Evolutionary conservation across 2,888 invertebrate genomes (phyloP), one percentile per base, ranked within the genome.

Genomic region (Microdon myrmicae): DNA sequence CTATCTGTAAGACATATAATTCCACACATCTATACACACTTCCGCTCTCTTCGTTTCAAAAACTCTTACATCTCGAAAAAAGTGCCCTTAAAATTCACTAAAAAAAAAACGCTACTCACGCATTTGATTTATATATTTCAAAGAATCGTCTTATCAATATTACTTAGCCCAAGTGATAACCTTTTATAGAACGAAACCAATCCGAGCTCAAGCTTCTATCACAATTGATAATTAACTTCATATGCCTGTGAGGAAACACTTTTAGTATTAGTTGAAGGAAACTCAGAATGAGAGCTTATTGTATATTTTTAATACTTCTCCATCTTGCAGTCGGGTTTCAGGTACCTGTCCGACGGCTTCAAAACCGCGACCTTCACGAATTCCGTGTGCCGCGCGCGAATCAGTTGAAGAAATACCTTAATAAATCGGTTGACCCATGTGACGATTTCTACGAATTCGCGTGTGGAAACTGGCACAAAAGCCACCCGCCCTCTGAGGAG

Each of bases 371-470:
- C 7, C 6, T 55, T 9, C 17, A 48, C 3, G 23, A 43, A 16
- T 64, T 64, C 5, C 64, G 64, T n/a, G 22, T 61, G 0, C 60
- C 77, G 0, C 74, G 76, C 22, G 72, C 73, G 1, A 68, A 68
- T 1, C 73, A 74, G 19, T 71, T 79, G 9, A 26, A 45, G 3
- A 72, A 68, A 37, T 76, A 71, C 22, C 73, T 77, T 70, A 66
- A 78, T 38, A 61, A 67, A 6, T 53, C 26, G 2, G 53, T 68
- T 1, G 70, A 79, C 68, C 77, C 77, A 5, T 77, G 77, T 45
- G 38, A 59, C 2, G 69, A 77, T 48, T 77, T 79, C 39, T 77
- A 79, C 26, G 56, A 67, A 5, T 77, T 76, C 31, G 71, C 79
- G 2, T 77, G 77, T 41, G 79, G 78, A 4, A 74, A 73, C 25